phyloP scores from a whole-genome alignment of 2,888 invertebrate species.

The Drosophila meridionalis region DNA sequence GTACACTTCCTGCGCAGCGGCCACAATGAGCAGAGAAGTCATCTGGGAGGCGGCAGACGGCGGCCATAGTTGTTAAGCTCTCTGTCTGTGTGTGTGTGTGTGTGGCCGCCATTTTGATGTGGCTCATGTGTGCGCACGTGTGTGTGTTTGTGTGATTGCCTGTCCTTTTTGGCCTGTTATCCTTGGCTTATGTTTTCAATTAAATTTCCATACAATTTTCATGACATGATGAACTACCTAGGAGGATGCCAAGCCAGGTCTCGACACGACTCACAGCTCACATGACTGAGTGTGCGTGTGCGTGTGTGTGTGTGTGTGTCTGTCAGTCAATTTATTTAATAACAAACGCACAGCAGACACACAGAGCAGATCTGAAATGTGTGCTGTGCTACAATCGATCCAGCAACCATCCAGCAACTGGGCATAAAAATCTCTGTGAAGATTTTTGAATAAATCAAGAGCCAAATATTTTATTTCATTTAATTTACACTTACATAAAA shows the following conservation, averaged over 20 bases:
- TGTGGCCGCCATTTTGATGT: constrained; percentile 55
- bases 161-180: constrained; percentile 78
- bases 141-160: constrained; percentile 52
- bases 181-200: constrained; percentile 84
- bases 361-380: constrained; percentile 23
- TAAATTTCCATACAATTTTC: constrained; percentile 84
- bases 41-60: constrained; percentile 47
- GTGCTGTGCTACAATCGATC: constrained; percentile 32
- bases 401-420: constrained; percentile 17
- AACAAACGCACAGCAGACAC: constrained; percentile 62
- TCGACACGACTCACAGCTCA: constrained; percentile 59
- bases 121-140: constrained; percentile 34
- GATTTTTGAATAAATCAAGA: constrained; percentile 66
- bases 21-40: constrained; percentile 59
- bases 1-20: constrained; percentile 72
- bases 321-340: constrained; percentile 79
- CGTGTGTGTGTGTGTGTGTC: constrained; percentile 29
- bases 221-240: constrained; percentile 83
- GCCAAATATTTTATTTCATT: constrained; percentile 67
- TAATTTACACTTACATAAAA: constrained; percentile 44
- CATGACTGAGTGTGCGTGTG: not conserved
- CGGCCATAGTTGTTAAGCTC: constrained; percentile 65
- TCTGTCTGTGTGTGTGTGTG: constrained; percentile 1
- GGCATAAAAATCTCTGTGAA: constrained; percentile 57
- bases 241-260: constrained; percentile 56